Base-by-base conservation (phyloP, 2,797 vertebrate genomes). In the Botia almorhae region DNA sequence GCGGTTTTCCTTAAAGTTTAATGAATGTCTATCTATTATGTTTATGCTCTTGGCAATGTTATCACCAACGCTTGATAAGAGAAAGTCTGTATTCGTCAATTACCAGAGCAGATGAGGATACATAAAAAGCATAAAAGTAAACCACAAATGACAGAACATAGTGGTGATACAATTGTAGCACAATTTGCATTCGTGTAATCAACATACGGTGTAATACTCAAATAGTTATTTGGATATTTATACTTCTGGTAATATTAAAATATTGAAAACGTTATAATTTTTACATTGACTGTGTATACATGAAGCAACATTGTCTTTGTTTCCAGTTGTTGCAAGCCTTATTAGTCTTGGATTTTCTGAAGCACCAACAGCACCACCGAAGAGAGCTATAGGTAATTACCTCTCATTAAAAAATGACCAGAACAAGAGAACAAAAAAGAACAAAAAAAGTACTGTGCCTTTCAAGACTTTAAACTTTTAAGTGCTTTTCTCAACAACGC, bases 251-350 rank as follows among this genome's bases (percentile, higher is more conserved):
- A 5, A 17, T 16, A 53, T 5, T 50, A 2, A 50, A 12, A 50
- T 11, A 14, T 50, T 65, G 36, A 36, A 36, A 65, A 36, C 39
- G 4, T 16, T 39, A 43, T 60, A 61, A 60, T 60, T 19, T 21
- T 12, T 64, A 23, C 58, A 61, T 61, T 26, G 58, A 11, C 26
- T 67, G 13, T 17, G 26, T 36, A 36, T 36, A 33, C 14, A 21
- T 43, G 16, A 43, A 2, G 21, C 12, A 29, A 17, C 12, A 46
- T 26, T 55, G 13, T 76, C 73, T 63, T 8, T 11, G 10, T 64
- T 74, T 96, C 91, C 92, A 94, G 93, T 97, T 94, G 94, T 95
- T 93, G 93, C 95, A 93, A 95, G 94, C 93, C 91, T 97, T 89
- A 91, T 96, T 91, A 94, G 95, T 88, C 90, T 94, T 89, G 95